Evolutionary conservation across 2,113 vertebrate species (phyloP), one percentile per base, ranked within the genome.

Genomic region (Tor tambroides): DNA sequence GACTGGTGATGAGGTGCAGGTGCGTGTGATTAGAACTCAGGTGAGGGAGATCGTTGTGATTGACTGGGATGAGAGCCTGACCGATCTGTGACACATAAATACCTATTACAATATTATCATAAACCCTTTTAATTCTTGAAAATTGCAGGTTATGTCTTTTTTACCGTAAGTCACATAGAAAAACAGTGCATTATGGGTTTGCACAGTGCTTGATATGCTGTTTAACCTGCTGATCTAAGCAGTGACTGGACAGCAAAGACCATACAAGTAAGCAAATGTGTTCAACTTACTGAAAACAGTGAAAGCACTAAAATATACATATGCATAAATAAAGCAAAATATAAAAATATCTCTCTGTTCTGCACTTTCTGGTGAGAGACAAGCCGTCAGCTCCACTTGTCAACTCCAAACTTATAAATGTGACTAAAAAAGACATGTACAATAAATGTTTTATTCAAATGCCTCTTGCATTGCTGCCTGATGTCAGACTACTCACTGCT

Each of bases 381-480:
- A 59, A 54, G 12, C 38, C 21, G 28, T 56, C 41, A 49, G 76
- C 76, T 23, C 23, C 23, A 32, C 32, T 21, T 15, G 41, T 26
- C 49, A 84, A n/a, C 67, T 72, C 11, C n/a, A 83, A 43, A 83
- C 43, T 35, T 84, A n/a, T 74, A 72, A 54, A 72, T 74, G 10
- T 56, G 26, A 38, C 59, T 85, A 71, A 46, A 63, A 59, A 69
- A 83, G 82, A 84, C 67, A 83, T 83, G 23, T 59, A 26, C 30
- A 84, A 15, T 74, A 32, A 89, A 88, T 56, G 61, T 83, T 84
- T 87, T 78, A 77, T 87, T 87, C 14, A 67, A 56, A 67, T n/a
- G 61, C 61, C 46, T 87, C 21, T 56, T 87, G 43, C 80, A 23
- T 63, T 61, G 38, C 69, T 28, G 54, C 49, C 59, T 67, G 71